Percentiles rank a stretch among this genome's conserved stretches.
These are phyloP conservation scores for Athene noctua DNA, from an alignment of 2,113 vertebrate species.

Conservation along the genomic window DNA sequence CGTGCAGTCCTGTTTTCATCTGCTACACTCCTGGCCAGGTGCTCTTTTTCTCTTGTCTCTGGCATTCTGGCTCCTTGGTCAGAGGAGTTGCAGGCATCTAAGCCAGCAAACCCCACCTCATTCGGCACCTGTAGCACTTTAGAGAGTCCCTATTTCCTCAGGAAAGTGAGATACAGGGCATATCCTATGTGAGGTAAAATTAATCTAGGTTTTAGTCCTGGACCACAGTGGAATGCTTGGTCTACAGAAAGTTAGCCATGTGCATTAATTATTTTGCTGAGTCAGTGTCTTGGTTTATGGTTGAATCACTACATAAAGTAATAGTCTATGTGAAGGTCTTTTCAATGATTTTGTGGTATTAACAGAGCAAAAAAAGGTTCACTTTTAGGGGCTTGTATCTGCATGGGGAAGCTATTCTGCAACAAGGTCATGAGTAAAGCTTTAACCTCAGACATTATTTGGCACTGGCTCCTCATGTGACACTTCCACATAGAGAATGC, in stretches of 20 bases:
- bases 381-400: not conserved
- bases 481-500: not conserved
- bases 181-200: not conserved
- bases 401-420: not conserved
- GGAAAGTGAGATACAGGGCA: not conserved
- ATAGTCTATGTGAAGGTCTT: not conserved
- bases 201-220: not conserved
- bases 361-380: not conserved
- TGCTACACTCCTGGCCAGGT: rapidly evolving
- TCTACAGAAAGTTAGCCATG: not conserved
- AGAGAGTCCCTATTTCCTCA: not conserved
- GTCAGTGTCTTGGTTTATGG: not conserved
- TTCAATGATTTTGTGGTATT: not conserved
- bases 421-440: not conserved
- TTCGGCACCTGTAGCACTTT: not conserved
- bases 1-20: not conserved
- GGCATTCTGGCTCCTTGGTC: not conserved
- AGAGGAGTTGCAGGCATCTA: not conserved
- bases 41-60: not conserved
- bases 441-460: not conserved
- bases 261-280: not conserved
- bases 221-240: not conserved
- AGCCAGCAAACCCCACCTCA: not conserved
- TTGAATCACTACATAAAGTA: not conserved
- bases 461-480: not conserved